Evolutionary conservation across 2,888 invertebrate species (phyloP), one percentile per base, ranked within the genome.

Genomic region (Cloeon dipterum): DNA sequence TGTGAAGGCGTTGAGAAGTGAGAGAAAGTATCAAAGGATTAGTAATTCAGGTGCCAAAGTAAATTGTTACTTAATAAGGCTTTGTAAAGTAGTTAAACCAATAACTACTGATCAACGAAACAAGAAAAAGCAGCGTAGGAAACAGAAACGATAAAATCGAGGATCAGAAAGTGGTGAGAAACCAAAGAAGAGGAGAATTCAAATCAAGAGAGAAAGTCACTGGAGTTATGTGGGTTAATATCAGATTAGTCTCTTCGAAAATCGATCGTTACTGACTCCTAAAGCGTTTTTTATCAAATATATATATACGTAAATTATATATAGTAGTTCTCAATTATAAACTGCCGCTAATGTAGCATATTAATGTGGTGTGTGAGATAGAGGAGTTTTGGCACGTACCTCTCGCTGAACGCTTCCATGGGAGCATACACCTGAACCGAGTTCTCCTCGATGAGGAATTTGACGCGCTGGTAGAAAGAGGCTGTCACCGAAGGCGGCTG

Each of bases 401-500:
- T 91, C 66, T 93, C 91, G 53, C 89, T 89, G 66, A 94, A 98
- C 62, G 93, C 88, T 62, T 86, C 83, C 70, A 83, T 77, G 57
- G 91, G 88, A 36, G 94, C 91, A 62, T 96, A 96, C 53, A 86
- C 89, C 62, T 99, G 98, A 41, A 96, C 93, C 44, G 91, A 91
- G 59, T 93, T 89, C 58, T 94, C 91, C 63, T 96, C 94, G 45
- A 98, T 88, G 47, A 98, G 74, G 63, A 98, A 99, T 57, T 88
- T 85, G 59, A 94, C 91, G 39, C 93, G 71, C 56, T 96, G 91
- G 56, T 89, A 91, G 65, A 98, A 98, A 21, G 91, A 89, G 3
- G 93, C 91, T 18, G 93, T 93, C 47, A 89, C 88, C 29, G 86
- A 85, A 3, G 93, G 91, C 2, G 94, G 89, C 51, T 94, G 91